Evolutionary conservation across 2,113 vertebrate species (phyloP).

Genomic region (Rhombomys opimus): DNA sequence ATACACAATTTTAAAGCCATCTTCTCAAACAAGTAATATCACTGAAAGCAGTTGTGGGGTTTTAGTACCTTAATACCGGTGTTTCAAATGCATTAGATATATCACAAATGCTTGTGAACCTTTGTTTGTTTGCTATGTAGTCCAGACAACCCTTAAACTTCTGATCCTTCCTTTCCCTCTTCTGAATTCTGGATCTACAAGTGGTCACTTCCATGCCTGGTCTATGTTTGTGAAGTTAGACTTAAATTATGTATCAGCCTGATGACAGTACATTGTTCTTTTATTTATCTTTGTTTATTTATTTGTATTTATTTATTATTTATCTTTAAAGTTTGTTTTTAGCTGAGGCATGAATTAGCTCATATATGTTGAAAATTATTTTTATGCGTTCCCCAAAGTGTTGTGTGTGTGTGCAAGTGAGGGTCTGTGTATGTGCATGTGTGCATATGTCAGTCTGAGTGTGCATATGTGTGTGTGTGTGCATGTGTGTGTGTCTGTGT

Average conservation of each 20-base stretch:
- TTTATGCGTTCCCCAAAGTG: background rate
- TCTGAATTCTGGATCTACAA: background rate
- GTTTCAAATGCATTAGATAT: background rate
- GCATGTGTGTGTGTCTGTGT: background rate
- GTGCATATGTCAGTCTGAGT: background rate
- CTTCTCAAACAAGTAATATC: background rate
- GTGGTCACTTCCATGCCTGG: background rate
- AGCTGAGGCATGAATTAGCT: background rate
- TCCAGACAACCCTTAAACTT: background rate
- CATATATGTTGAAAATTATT: background rate
- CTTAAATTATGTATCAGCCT: background rate
- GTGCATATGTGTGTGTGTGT: background rate
- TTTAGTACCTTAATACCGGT: background rate
- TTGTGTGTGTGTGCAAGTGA: background rate
- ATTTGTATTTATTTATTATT: too few species aligned
- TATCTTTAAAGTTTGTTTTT: background rate
- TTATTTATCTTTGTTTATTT: background rate
- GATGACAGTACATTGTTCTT: background rate
- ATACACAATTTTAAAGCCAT: background rate
- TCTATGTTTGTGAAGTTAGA: background rate
- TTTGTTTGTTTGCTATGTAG: background rate
- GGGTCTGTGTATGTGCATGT: background rate
- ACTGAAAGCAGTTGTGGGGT: background rate
- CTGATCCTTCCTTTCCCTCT: background rate
- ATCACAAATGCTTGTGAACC: background rate